Percentiles rank a stretch among this genome's conserved stretches.
Conservation (phyloP, 2,888 invertebrate species). For the Chloromyia formosa region DNA sequence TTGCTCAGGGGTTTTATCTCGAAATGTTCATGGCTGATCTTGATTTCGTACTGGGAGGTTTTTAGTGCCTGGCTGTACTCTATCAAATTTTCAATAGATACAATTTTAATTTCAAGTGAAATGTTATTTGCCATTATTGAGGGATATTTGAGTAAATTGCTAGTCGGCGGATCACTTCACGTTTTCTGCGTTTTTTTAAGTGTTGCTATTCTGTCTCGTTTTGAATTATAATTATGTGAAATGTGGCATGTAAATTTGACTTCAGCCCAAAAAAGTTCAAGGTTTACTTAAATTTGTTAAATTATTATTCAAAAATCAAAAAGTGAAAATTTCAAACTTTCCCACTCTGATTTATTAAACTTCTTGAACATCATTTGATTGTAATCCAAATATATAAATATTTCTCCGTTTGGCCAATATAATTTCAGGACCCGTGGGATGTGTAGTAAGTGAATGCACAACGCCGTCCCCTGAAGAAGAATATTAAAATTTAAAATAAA, state of each 20-base stretch:
- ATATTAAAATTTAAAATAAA: not conserved
- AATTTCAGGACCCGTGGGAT: slow-evolving; percentile 70
- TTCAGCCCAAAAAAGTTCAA: no score
- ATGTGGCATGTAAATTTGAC: no score
- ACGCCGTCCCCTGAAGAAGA: slow-evolving; percentile 66
- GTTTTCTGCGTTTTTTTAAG: no score
- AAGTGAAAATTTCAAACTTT: no score
- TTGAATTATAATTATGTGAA: no score
- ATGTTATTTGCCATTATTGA: no score
- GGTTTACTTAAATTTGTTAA: no score
- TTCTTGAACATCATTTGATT: not conserved
- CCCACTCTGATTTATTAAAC: no score
- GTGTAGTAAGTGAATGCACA: slow-evolving; percentile 82
- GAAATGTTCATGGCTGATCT: not conserved
- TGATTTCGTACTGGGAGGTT: slow-evolving; percentile 1
- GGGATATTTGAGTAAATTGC: no score
- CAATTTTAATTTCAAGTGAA: not conserved
- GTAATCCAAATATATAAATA: slow-evolving; percentile 56
- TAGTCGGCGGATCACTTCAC: no score
- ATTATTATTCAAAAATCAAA: no score
- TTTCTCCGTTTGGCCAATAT: slow-evolving; percentile 60
- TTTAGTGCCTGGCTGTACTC: not conserved
- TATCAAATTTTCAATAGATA: slow-evolving; percentile 8
- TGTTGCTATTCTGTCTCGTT: no score
- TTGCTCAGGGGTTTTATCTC: not conserved